Percentiles rank a stretch among this genome's conserved stretches.
These are phyloP conservation scores for Esperia sulphurella DNA, from an alignment of 2,888 invertebrate species.

Conservation along the genomic window DNA sequence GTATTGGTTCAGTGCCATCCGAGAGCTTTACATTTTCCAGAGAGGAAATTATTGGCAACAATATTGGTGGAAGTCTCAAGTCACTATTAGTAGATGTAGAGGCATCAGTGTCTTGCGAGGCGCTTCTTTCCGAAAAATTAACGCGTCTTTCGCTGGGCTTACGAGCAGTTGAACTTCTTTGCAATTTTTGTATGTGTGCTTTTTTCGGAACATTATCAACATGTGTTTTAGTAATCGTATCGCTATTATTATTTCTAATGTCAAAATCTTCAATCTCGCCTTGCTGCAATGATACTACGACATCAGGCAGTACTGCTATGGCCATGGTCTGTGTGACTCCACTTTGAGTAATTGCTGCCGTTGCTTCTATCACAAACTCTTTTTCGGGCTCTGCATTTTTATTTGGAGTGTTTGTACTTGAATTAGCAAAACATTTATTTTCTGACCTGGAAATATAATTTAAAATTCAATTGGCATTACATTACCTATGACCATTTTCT, in stretches of 20 bases:
- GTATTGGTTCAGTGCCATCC: constrained; percentile 56
- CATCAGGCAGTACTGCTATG: constrained; percentile 44
- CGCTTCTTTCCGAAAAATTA: constrained; percentile 74
- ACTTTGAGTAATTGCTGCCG: constrained; percentile 32
- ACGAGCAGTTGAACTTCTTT: constrained; percentile 67
- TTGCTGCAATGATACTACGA: constrained; percentile 48
- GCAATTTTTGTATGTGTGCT: constrained; percentile 47
- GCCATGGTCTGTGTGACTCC: constrained; percentile 42
- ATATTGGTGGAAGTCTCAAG: constrained; percentile 84
- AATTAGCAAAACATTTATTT: constrained; percentile 76
- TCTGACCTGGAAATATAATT: constrained; percentile 79
- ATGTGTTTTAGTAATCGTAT: constrained; percentile 35
- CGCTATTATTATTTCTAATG: constrained; percentile 44
- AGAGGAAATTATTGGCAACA: constrained; percentile 83
- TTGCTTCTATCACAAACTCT: constrained; percentile 47
- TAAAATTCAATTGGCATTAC: neutral
- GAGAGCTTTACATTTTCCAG: constrained; percentile 74
- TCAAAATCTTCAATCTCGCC: constrained; percentile 52
- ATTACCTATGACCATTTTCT: no score
- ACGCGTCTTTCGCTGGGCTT: constrained; percentile 71
- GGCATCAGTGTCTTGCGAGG: constrained; percentile 81
- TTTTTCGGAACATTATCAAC: constrained; percentile 33
- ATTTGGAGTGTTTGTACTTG: constrained; percentile 32
- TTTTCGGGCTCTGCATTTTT: constrained; percentile 53
- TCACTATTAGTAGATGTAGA: constrained; percentile 81